A percentile compares a stretch with the other conserved stretches of the same genome.
Evolutionary conservation across 2,113 vertebrate species (phyloP).

Genomic region (Peucedramus taeniatus): DNA sequence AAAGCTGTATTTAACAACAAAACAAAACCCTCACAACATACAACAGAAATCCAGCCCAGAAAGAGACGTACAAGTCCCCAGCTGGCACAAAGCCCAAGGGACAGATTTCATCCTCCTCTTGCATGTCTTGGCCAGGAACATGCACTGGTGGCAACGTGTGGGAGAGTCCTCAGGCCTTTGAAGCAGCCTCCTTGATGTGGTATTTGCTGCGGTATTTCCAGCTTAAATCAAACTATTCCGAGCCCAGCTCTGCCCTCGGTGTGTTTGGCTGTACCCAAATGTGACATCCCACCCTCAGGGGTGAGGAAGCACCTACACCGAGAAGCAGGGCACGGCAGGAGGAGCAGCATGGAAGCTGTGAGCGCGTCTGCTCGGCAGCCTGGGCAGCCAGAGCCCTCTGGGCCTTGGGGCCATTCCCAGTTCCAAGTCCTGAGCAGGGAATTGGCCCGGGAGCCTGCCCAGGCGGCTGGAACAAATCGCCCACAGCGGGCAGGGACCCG

Average conservation of each 20-base stretch:
- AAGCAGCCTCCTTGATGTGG: neutral
- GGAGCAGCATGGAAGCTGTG: neutral
- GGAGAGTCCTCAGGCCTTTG: neutral
- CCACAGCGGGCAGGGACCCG: neutral
- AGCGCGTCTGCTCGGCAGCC: neutral
- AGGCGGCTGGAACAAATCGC: neutral
- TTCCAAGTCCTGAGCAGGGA: neutral
- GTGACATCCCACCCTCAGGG: neutral
- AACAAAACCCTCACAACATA: neutral
- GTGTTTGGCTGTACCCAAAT: rapidly evolving
- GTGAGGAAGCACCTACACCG: neutral
- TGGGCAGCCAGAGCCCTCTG: neutral
- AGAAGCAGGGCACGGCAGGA: rapidly evolving
- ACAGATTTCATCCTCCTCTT: neutral
- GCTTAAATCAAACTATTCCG: neutral
- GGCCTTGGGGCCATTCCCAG: neutral
- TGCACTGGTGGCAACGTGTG: neutral
- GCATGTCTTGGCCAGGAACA: neutral
- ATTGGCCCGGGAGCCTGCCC: rapidly evolving
- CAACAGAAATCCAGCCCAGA: neutral
- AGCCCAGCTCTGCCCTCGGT: neutral
- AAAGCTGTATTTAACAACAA: slow-evolving; percentile 3
- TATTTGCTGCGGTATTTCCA: neutral
- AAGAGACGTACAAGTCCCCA: rapidly evolving
- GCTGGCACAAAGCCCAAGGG: neutral